These are phyloP conservation scores for Drosophila niveifrons DNA, from an alignment of 2,888 invertebrate species.

Conservation along the genomic window DNA sequence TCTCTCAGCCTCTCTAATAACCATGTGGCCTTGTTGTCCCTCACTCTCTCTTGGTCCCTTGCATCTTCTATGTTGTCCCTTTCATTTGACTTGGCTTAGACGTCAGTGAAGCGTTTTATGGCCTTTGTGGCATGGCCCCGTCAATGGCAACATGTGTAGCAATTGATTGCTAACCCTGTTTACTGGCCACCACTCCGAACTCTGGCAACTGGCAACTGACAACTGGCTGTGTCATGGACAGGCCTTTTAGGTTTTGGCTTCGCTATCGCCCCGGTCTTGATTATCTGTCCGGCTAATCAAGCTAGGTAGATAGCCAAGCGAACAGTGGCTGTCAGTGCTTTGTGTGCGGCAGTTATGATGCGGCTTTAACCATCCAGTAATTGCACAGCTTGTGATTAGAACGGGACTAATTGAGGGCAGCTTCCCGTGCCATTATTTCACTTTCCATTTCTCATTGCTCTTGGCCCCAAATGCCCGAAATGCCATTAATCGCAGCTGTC, in stretches of 20 bases:
- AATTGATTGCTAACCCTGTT: slow-evolving; percentile 65
- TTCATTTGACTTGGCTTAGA: neutral
- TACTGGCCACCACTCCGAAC: slow-evolving; percentile 3
- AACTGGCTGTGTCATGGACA: slow-evolving; percentile 11
- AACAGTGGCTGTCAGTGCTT: neutral
- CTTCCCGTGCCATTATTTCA: slow-evolving; percentile 6
- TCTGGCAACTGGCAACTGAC: neutral
- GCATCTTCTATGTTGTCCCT: neutral
- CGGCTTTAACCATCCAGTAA: slow-evolving; percentile 17
- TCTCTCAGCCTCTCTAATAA: slow-evolving; percentile 15
- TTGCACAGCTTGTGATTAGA: slow-evolving; percentile 30
- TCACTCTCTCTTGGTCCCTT: neutral
- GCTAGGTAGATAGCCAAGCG: neutral
- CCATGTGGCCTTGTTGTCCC: neutral
- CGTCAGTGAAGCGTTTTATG: slow-evolving; percentile 45
- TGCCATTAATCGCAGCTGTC: slow-evolving; percentile 56
- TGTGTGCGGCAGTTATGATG: slow-evolving; percentile 45
- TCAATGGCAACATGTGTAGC: slow-evolving; percentile 53
- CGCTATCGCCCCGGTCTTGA: slow-evolving; percentile 24
- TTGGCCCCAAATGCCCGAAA: slow-evolving; percentile 20
- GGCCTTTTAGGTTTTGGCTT: neutral
- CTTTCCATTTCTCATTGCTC: slow-evolving; percentile 5
- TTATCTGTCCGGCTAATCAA: slow-evolving; percentile 58
- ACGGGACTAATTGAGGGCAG: slow-evolving; percentile 16
- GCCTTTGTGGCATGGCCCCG: slow-evolving; percentile 40